A percentile compares a stretch with the other conserved stretches of the same genome.
These are phyloP conservation scores for Atherinomorus stipes DNA, from an alignment of 2,113 vertebrate species.

Conservation along the genomic window DNA sequence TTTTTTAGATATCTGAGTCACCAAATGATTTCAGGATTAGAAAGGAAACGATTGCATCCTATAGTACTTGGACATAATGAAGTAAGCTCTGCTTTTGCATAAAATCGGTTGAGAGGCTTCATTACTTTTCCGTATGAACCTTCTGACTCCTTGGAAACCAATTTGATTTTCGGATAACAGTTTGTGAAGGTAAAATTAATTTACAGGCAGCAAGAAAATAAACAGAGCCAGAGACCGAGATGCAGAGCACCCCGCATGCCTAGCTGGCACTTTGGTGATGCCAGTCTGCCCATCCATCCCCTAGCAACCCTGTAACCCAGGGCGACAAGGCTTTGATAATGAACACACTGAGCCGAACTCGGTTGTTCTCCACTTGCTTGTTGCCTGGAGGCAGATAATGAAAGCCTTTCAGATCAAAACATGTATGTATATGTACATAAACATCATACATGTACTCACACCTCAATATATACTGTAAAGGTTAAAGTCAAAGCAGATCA, in stretches of 20 bases:
- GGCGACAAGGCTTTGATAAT: constrained; percentile 55
- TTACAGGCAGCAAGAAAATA: background rate
- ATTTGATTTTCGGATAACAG: background rate
- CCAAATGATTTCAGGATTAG: background rate
- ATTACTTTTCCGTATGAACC: background rate
- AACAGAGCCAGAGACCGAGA: constrained; percentile 19
- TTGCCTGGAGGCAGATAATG: constrained; percentile 57
- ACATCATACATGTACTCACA: background rate
- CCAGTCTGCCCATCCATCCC: constrained; percentile 57
- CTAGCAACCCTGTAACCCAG: constrained; percentile 70
- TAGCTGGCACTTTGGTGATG: constrained; percentile 46
- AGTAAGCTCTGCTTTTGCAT: background rate
- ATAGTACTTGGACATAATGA: background rate
- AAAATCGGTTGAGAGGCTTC: background rate
- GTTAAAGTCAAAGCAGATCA: background rate
- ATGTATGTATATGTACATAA: background rate
- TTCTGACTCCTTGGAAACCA: background rate
- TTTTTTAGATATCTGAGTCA: background rate
- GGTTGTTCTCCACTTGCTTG: constrained; percentile 10
- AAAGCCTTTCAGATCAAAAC: constrained; percentile 25
- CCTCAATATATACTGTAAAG: constrained; percentile 1
- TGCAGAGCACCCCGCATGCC: constrained; percentile 28
- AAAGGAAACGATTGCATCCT: background rate
- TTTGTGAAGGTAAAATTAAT: background rate
- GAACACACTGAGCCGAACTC: constrained; percentile 52